Evolutionary conservation across 2,797 vertebrate species (phyloP).

Genomic region (Meda fulgida): DNA sequence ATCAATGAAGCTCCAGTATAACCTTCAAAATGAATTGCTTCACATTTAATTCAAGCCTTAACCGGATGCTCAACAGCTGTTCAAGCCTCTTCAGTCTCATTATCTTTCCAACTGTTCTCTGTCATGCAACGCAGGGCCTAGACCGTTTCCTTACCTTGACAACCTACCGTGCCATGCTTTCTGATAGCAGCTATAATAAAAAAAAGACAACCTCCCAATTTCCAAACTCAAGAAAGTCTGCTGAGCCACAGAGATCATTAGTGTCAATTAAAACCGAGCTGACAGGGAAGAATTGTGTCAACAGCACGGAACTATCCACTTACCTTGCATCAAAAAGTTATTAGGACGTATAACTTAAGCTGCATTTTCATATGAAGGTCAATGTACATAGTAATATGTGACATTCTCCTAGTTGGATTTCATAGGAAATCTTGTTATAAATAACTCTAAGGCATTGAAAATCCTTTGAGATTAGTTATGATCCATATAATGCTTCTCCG

Average conservation of each 20-base stretch:
- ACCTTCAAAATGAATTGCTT: conserved; percentile 42
- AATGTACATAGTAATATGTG: not conserved
- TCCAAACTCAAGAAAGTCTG: conserved; percentile 24
- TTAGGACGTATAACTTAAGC: not conserved
- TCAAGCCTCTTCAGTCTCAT: conserved; percentile 58
- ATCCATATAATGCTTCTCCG: conserved; percentile 39
- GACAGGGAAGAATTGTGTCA: conserved; percentile 9
- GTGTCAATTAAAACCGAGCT: conserved; percentile 42
- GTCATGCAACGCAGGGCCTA: conserved; percentile 49
- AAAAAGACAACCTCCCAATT: conserved; percentile 40
- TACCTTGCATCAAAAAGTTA: not conserved
- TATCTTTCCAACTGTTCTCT: conserved; percentile 63
- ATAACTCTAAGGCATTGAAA: not conserved
- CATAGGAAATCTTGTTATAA: conserved; percentile 23
- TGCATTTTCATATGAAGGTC: not conserved
- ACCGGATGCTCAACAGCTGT: conserved; percentile 57
- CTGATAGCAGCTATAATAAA: conserved; percentile 44
- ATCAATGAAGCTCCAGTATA: conserved; percentile 40
- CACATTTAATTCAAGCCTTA: conserved; percentile 59
- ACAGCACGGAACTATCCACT: not conserved
- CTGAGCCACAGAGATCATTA: conserved; percentile 38
- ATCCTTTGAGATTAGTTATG: conserved; percentile 14
- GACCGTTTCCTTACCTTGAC: conserved; percentile 56
- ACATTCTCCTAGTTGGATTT: conserved; percentile 13
- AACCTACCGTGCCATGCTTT: conserved; percentile 26